Base-by-base conservation (phyloP, 2,888 invertebrate species). In the Lycia hirtaria region DNA sequence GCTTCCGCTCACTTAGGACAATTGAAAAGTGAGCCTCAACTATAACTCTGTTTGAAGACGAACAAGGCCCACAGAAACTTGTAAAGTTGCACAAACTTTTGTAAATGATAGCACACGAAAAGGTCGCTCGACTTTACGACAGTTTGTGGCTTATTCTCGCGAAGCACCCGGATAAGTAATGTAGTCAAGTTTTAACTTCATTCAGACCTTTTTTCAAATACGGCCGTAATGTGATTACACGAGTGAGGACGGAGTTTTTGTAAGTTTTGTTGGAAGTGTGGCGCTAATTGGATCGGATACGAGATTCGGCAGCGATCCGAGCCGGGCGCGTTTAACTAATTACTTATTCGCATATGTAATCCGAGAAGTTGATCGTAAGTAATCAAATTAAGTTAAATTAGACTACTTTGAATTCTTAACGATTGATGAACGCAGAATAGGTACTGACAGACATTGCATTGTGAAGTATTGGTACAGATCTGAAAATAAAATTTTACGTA, bases 211-310 rank as follows among this genome's bases (percentile, higher is more conserved):
- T 24, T 38, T 22, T 30, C 22, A 40, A 30, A 28, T 20, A 26
- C 41, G 41, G 15, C 10, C n/a, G 26, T 28, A 41, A 41, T 41
- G 41, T 17, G 26, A 41, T 41, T 41, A 41, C 41, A 15, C 41
- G 26, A 20, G 17, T 26, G 26, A 26, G 41, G 41, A 41, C 17
- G 15, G 7, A 10, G 20, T 26, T 28, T 41, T 41, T 26, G 41
- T 26, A 26, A 41, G 41, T 41, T 41, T 26, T 41, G 41, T 41
- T 41, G 26, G 26, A 26, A 26, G 15, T 28, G 26, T 4, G 22
- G 38, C 32, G 33, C 38, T 56, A 56, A 56, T 56, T 56, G 40
- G 50, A 44, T 26, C 30, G 24, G 12, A 37, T 35, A 40, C 26
- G 57, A 30, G 47, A 52, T 32, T 44, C 14, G 2, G 24, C 22